Evolutionary conservation across 2,888 invertebrate genomes (phyloP).

Genomic region (Conistra vaccinii): DNA sequence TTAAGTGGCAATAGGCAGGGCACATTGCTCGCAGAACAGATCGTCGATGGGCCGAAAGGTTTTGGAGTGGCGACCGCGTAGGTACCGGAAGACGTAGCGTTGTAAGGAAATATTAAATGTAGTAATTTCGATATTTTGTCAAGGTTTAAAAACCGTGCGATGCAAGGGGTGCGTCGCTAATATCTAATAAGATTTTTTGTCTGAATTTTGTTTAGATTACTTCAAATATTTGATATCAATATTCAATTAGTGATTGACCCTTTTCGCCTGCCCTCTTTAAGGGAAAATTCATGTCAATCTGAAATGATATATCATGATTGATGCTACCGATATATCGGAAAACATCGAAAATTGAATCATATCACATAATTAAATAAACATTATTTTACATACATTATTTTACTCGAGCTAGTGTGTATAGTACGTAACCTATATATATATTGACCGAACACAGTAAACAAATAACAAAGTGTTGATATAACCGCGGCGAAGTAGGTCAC

Average conservation of each 20-base stretch:
- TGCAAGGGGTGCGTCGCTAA: too few relatives aligned
- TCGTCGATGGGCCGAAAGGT: too few relatives aligned
- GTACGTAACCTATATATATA: constrained; percentile 27
- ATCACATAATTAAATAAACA: neutral
- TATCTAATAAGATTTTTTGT: neutral
- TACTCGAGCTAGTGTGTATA: neutral
- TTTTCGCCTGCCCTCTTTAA: neutral
- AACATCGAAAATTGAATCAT: constrained; percentile 6
- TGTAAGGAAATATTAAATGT: too few relatives aligned
- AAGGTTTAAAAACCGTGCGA: too few relatives aligned
- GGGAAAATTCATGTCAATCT: constrained; percentile 10
- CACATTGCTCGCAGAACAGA: too few relatives aligned
- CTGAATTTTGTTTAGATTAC: neutral
- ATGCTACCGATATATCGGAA: neutral
- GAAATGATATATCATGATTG: constrained; percentile 36
- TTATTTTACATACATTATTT: neutral
- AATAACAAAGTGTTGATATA: constrained; percentile 32
- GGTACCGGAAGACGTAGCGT: too few relatives aligned
- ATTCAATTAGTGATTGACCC: neutral
- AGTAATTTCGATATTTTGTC: too few relatives aligned
- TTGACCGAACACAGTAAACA: constrained; percentile 34
- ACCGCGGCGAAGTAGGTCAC: constrained; percentile 46
- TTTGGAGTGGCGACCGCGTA: too few relatives aligned
- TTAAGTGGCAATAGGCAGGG: too few relatives aligned
- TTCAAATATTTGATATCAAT: neutral